Percentiles rank a stretch among this genome's conserved stretches.
phyloP scores from a whole-genome alignment of 2,888 invertebrate genomes.

The Latrodectus hesperus region DNA sequence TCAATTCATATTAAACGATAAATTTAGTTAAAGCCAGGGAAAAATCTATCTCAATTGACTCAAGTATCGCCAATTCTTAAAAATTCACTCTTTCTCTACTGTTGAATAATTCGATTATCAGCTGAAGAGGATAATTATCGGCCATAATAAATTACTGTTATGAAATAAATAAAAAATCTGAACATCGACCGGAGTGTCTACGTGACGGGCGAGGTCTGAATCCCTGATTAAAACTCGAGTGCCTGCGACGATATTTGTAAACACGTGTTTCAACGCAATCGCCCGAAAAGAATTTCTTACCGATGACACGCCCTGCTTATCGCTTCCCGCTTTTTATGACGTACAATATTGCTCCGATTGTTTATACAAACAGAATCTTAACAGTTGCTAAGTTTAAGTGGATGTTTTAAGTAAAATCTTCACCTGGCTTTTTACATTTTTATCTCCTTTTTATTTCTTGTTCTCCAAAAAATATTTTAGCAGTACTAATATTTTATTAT shows the following conservation, averaged over 20 bases:
- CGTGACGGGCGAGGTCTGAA: conserved; percentile 5
- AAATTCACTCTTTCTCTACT: no score
- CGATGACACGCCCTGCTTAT: conserved; percentile 62
- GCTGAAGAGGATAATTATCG: background rate
- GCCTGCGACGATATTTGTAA: conserved; percentile 45
- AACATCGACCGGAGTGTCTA: background rate
- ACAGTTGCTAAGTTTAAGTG: conserved; percentile 9
- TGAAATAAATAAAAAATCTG: background rate
- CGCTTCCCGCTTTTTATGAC: conserved; percentile 27
- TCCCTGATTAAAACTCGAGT: conserved; percentile 42
- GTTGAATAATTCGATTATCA: background rate
- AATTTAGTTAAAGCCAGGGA: no score
- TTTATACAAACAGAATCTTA: conserved; percentile 34
- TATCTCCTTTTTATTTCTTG: no score
- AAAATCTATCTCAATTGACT: no score
- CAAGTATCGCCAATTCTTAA: no score
- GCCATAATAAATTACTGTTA: background rate
- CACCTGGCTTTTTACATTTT: background rate
- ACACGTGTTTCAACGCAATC: conserved; percentile 57
- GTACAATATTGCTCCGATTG: conserved; percentile 43
- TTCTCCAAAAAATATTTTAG: no score
- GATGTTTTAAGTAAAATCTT: background rate
- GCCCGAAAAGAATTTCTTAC: conserved; percentile 41
- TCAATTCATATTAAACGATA: no score
- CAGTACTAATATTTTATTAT: no score